Evolutionary conservation across 2,113 vertebrate species (phyloP).

Genomic region (Cyrtonyx montezumae): DNA sequence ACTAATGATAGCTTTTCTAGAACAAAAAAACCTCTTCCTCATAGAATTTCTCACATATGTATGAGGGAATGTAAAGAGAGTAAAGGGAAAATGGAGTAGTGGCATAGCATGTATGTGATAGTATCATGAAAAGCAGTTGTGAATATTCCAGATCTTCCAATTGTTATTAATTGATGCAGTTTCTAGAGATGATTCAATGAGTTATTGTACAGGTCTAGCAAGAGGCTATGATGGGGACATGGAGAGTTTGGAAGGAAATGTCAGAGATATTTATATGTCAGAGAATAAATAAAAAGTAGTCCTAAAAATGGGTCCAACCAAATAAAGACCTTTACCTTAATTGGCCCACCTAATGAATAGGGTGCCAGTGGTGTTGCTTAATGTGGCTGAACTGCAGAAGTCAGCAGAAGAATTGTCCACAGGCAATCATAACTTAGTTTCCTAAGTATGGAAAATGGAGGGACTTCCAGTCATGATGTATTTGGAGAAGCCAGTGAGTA

Average conservation of each 20-base stretch:
- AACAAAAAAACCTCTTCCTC: background rate
- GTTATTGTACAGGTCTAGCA: background rate
- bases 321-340: background rate
- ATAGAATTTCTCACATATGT: background rate
- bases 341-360: background rate
- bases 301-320: background rate
- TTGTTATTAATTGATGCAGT: background rate
- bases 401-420: background rate
- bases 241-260: background rate
- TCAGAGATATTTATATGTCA: background rate
- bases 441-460: background rate
- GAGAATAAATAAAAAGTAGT: background rate
- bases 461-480: background rate
- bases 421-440: background rate
- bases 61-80: background rate
- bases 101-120: background rate
- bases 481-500: background rate
- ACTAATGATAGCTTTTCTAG: background rate
- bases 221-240: background rate
- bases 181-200: background rate
- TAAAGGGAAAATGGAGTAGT: background rate
- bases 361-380: background rate
- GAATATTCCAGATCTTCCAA: background rate
- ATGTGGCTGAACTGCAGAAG: background rate
- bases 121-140: background rate